Percentiles rank a stretch among this genome's conserved stretches.
phyloP scores from a whole-genome alignment of 2,797 vertebrate species.

The Gymnopithys bicolor region DNA sequence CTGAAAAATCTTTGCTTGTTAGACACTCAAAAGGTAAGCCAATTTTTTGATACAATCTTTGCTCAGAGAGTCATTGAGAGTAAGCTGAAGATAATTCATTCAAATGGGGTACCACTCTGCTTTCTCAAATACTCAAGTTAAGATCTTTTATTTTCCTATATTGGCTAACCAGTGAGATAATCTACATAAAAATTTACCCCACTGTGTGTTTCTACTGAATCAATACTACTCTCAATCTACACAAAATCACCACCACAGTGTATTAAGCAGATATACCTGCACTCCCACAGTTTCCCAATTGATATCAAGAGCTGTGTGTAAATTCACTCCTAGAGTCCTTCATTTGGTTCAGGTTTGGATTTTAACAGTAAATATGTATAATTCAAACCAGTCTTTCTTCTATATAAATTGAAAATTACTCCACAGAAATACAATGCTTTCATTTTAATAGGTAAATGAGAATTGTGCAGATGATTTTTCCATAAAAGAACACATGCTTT shows the following conservation, averaged over 20 bases:
- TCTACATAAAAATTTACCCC: constrained; percentile 63
- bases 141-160: constrained; percentile 23
- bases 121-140: constrained; percentile 28
- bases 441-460: background rate
- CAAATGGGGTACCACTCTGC: background rate
- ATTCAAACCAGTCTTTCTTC: constrained; percentile 27
- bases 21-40: background rate
- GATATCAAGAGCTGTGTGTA: background rate
- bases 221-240: constrained; percentile 39
- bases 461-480: constrained; percentile 25
- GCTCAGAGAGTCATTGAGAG: constrained; percentile 22
- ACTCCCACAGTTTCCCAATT: constrained; percentile 14
- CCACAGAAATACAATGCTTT: constrained; percentile 10
- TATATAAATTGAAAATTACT: constrained; percentile 1
- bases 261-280: constrained; percentile 8
- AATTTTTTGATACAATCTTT: background rate
- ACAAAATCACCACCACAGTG: constrained; percentile 42
- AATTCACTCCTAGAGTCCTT: constrained; percentile 26
- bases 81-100: background rate
- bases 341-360: constrained; percentile 22
- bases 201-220: constrained; percentile 61
- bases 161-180: constrained; percentile 60
- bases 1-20: background rate
- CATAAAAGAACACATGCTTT: background rate
- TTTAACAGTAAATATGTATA: constrained; percentile 36